Evolutionary conservation across 2,888 invertebrate genomes (phyloP).

Genomic region (Lasius fuliginosus): DNA sequence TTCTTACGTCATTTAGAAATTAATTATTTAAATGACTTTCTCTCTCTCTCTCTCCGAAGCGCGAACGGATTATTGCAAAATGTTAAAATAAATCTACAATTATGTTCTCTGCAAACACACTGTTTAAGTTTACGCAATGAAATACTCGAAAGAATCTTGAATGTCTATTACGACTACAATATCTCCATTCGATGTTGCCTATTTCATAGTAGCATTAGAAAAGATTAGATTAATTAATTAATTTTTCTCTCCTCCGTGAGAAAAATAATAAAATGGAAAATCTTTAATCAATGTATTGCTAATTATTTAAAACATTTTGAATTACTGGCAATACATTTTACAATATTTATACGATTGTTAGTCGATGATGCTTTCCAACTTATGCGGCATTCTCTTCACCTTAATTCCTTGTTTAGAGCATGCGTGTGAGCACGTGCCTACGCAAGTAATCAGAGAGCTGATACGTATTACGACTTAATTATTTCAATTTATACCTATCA

Average conservation of each 20-base stretch:
- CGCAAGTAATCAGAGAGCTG: not conserved
- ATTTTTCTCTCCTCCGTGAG: not conserved
- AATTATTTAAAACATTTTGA: not conserved
- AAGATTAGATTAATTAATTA: not conserved
- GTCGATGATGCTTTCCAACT: not conserved
- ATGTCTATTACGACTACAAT: too few relatives aligned
- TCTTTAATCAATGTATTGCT: not conserved
- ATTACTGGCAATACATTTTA: not conserved
- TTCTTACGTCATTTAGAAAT: not conserved
- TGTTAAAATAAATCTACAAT: too few relatives aligned
- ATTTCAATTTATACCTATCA: not conserved
- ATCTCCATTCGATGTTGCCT: too few relatives aligned
- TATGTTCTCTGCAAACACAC: too few relatives aligned
- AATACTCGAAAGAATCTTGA: too few relatives aligned
- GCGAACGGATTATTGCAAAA: too few relatives aligned
- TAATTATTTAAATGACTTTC: not conserved
- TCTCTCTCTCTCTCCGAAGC: too few relatives aligned
- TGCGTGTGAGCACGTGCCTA: slow-evolving; percentile 7
- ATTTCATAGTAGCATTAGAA: too few relatives aligned
- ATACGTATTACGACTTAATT: not conserved
- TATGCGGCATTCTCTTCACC: not conserved
- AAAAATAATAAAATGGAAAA: not conserved
- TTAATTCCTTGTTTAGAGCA: not conserved
- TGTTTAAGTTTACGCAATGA: too few relatives aligned
- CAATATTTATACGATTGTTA: not conserved